Conservation (phyloP, 2,113 vertebrate species). For the Pogonocichla stellata region DNA sequence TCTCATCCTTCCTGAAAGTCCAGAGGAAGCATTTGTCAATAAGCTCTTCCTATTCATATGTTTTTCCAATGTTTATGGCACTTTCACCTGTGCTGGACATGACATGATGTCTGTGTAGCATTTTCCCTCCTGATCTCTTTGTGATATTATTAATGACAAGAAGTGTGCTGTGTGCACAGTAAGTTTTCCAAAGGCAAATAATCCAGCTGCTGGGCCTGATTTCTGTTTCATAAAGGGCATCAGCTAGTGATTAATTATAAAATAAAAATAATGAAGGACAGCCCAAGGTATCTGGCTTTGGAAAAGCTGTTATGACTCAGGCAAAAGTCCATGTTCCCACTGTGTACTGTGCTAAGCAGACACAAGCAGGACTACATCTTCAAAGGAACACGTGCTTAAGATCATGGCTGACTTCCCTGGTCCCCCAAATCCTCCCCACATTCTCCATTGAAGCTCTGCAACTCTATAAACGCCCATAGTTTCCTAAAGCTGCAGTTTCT, state of each 20-base stretch:
- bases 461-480: accelerated
- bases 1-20: not conserved
- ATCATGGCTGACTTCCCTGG: not conserved
- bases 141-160: not conserved
- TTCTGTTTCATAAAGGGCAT: constrained; percentile 16
- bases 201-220: not conserved
- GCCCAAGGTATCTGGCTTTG: not conserved
- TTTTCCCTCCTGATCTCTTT: not conserved
- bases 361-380: not conserved
- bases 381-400: not conserved
- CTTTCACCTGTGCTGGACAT: not conserved
- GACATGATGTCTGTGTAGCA: not conserved
- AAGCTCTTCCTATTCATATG: not conserved
- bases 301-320: not conserved
- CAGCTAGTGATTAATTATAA: constrained; percentile 7
- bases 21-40: not conserved
- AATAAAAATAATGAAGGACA: not conserved
- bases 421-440: not conserved
- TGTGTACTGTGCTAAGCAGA: not conserved
- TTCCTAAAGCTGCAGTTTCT: not conserved
- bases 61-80: not conserved
- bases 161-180: not conserved
- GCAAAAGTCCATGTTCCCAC: not conserved
- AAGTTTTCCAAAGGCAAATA: constrained; percentile 21
- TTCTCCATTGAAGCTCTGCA: not conserved